Evolutionary conservation across 2,113 vertebrate species (phyloP), one percentile per base, ranked within the genome.

Genomic region (Nibea albiflora): DNA sequence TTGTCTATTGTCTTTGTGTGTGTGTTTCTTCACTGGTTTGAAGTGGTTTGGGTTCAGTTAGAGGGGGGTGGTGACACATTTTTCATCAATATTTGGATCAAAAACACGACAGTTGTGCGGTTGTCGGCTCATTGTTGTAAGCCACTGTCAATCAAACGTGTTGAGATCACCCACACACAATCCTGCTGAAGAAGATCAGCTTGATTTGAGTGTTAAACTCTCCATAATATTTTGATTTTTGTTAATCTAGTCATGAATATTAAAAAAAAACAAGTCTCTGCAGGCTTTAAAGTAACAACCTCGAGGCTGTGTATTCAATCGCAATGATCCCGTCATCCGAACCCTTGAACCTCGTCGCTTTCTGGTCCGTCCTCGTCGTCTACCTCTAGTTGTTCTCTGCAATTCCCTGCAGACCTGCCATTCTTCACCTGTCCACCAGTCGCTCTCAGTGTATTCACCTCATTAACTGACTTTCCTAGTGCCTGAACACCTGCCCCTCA

Each of bases 381-480:
- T 24, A 17, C 67, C 46, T 64, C 11, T 39, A 6, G 17, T 62
- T 35, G 24, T 65, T 49, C 66, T 22, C 67, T 56, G 26, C 16
- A 7, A 2, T 60, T 50, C 77, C 26, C 73, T 35, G 57, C 31
- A 69, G 73, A 61, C 35, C 47, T 67, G 44, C 20, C 44, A 3
- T 58, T 56, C 50, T 31, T 76, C 74, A 68, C 62, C 62, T 76
- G 73, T 77, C 54, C 22, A 44, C 61, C 73, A 42, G 62, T 56
- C 17, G 0, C 54, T 80, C 28, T 44, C 46, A 12, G 11, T 66
- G 52, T 74, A 64, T 8, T 69, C 65, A 72, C 47, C 74, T 78
- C 74, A 74, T 78, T 78, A 60, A 24, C 52, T 44, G 12, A 69
- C 26, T 61, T 57, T 58, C 20, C 47, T 66, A n/a, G 39, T 56